Base-by-base conservation (phyloP, 2,888 invertebrate species). In the Ennomos erosarius region DNA sequence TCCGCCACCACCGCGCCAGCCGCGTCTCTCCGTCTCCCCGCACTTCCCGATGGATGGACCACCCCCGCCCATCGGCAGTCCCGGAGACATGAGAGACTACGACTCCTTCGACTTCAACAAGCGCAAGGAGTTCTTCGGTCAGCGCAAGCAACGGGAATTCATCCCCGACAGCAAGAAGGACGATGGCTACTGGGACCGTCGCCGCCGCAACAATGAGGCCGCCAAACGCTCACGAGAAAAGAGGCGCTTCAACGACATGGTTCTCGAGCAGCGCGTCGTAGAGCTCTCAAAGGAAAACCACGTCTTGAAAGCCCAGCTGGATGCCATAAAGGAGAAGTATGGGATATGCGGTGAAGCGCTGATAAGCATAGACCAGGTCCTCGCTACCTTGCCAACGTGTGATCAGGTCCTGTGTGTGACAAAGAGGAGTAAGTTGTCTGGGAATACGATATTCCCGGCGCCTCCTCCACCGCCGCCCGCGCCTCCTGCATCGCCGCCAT, bases 81-180 rank as follows among this genome's bases (percentile, higher is more conserved):
- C 82, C 12, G 78, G 75, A 9, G 84, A 87, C 71, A 82, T 82
- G 34, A 75, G 82, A 58, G 88, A 90, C 68, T 88, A 87, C 72
- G 77, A 79, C 92, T 92, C 94, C 75, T 95, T 91, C 83, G 94
- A 93, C 68, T 92, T 93, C 80, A 94, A 95, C 75, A 94, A 96
- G 73, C 94, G 96, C 70, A 97, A 97, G 79, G 97, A 97, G 69
- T 93, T 97, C 76, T 97, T 97, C 87, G 96, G 97, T 1, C 97
- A 97, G 77, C 95, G 98, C 75, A 99, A 99, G 82, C 98, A 98
- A 81, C 94, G 99, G 10, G 98, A 99, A 85, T 99, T 99, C 87
- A 99, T 98, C 65, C 99, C 99, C 0, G 99, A 99, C 83, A 97
- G 95, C 88, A 98, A 98, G 85, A 99, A 99, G 84, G 99, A 99